Conservation (phyloP, 2,888 invertebrate species). For the Mactromeris polynyma region DNA sequence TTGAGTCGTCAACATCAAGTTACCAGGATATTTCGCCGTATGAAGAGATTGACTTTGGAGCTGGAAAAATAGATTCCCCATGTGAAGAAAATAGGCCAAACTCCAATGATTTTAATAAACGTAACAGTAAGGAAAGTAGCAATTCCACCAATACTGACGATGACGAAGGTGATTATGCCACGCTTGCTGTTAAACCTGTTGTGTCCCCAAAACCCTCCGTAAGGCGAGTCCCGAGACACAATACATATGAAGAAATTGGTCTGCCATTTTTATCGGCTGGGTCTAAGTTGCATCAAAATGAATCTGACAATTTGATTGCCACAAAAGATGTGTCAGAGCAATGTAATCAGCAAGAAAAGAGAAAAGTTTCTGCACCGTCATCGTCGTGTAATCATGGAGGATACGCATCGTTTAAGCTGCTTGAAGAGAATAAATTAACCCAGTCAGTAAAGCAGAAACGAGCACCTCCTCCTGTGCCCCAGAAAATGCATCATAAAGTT, state of each 20-base stretch:
- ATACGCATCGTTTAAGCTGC: conserved; percentile 20
- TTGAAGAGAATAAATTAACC: not conserved
- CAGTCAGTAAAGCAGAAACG: conserved; percentile 26
- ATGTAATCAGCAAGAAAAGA: not conserved
- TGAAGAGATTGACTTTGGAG: conserved; percentile 51
- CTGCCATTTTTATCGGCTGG: conserved; percentile 40
- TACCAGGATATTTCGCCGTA: conserved; percentile 21
- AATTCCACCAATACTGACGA: conserved; percentile 46
- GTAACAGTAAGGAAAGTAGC: not conserved
- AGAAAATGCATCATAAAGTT: conserved; percentile 26
- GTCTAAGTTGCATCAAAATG: conserved; percentile 1
- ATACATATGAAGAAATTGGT: conserved; percentile 65
- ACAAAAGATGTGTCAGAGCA: not conserved
- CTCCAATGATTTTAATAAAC: not conserved
- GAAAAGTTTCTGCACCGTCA: not conserved
- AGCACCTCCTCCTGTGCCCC: conserved; percentile 52
- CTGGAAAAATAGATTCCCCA: not conserved
- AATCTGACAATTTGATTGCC: not conserved
- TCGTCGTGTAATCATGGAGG: conserved; percentile 32
- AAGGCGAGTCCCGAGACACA: conserved; percentile 20
- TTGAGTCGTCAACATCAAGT: not conserved
- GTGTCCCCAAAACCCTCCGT: conserved; percentile 47
- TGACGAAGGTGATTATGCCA: conserved; percentile 62
- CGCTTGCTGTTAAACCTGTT: conserved; percentile 26
- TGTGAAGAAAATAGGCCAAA: not conserved